Base-by-base conservation (phyloP, 2,113 vertebrate genomes). In the Nannospalax galili region DNA sequence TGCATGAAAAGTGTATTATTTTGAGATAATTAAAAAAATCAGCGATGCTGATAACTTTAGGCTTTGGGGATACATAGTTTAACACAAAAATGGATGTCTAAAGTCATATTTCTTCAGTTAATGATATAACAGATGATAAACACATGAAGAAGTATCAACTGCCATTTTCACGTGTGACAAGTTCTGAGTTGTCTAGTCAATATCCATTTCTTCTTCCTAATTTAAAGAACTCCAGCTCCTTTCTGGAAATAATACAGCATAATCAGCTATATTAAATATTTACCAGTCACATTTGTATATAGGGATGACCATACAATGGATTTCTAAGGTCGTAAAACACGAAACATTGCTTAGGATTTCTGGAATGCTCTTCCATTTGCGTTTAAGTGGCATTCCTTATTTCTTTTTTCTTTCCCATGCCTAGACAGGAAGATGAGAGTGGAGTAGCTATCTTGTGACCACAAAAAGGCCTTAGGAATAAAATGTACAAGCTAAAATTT, bases 61-160 rank as follows among this genome's bases (percentile, higher is more conserved):
- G 8, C 42, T 91, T 89, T 48, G 67, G 79, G 24, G 48, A 90
- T 12, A 79, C 19, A n/a, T 17, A 58, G 14, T 80, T 1, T 64
- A 52, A 45, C 15, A 69, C 4, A 75, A 80, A 72, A 7, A 72
- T 42, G 32, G 42, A 35, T 22, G 72, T 80, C 19, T 16, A 93
- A 58, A 17, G 75, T 94, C 3, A 70, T 52, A 69, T 40, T 91
- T 90, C 28, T 74, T 5, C 30, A 84, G n/a, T 3, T 37, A 90
- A 95, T 52, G 4, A 45, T n/a, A 70, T 40, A 93, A 52, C 73
- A 92, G 78, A 32, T 69, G 62, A 58, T 56, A 93, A 92, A 45
- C 7, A 69, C 8, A 69, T 69, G 11, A 48, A 78, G 12, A 80
- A 58, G 2, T 52, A 26, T 56, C 28, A 78, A 19, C 74, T 77